Conservation (phyloP, 2,888 invertebrate genomes). For the Mystacides longicornis region DNA sequence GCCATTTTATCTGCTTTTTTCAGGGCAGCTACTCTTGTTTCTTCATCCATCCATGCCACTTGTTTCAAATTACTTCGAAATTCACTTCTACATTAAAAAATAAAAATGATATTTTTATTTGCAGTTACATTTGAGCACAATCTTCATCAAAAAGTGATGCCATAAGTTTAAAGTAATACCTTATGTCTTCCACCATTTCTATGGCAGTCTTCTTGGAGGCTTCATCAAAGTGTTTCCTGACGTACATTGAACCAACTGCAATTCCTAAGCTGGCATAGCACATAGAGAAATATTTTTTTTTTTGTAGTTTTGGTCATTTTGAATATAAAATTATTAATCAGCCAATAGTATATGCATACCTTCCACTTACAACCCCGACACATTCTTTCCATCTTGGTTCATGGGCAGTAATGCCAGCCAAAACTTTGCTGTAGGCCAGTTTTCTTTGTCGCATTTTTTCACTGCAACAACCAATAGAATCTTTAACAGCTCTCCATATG, state of each 20-base stretch:
- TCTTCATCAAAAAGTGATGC: not conserved
- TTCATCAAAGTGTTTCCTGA: constrained; percentile 36
- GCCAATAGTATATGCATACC: no score
- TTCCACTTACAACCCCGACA: constrained; percentile 35
- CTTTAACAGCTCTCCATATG: constrained; percentile 83
- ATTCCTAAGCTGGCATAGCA: constrained; percentile 31
- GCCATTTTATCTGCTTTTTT: constrained; percentile 58
- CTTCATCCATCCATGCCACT: constrained; percentile 69
- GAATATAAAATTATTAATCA: not conserved
- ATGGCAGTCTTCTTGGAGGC: constrained; percentile 34
- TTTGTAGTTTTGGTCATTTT: not conserved
- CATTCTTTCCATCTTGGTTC: constrained; percentile 91
- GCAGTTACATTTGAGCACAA: no score
- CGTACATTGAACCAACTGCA: constrained; percentile 38
- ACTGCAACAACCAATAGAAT: constrained; percentile 71
- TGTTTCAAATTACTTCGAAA: constrained; percentile 56
- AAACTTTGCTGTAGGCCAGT: constrained; percentile 69
- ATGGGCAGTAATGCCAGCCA: constrained; percentile 76
- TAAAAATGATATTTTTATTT: not conserved
- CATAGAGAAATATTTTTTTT: no score
- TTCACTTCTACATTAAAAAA: constrained; percentile 32
- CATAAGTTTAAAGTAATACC: constrained; percentile 26
- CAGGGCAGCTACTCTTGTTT: constrained; percentile 52
- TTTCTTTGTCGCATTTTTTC: constrained; percentile 73
- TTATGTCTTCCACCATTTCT: constrained; percentile 39